These are phyloP conservation scores for Cyaniris semiargus DNA, from an alignment of 2,888 invertebrate genomes.

Conservation along the genomic window DNA sequence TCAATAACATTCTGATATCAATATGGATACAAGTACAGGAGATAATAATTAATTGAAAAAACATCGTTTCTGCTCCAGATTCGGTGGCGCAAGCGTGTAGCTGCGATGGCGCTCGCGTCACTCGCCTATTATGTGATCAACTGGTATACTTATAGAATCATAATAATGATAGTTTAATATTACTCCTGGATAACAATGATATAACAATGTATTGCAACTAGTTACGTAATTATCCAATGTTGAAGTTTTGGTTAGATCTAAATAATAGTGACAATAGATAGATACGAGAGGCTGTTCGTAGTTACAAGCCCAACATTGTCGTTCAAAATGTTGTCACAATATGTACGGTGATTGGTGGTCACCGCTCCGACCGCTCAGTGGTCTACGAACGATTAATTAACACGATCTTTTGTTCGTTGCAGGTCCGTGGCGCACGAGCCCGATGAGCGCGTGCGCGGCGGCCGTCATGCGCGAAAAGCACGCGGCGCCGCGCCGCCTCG, in stretches of 20 bases:
- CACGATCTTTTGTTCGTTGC: slow-evolving; percentile 53
- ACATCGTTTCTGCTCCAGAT: slow-evolving; percentile 61
- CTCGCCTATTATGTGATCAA: not conserved
- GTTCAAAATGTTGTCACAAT: not conserved
- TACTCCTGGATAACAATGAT: not conserved
- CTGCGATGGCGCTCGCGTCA: slow-evolving; percentile 49
- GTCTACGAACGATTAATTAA: slow-evolving; percentile 27
- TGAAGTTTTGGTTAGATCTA: not conserved
- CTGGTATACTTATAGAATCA: not conserved
- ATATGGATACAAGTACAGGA: slow-evolving; percentile 46
- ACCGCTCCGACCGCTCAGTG: not conserved
- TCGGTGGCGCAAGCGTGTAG: slow-evolving; percentile 72
- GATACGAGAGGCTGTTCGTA: not conserved
- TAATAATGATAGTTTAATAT: not conserved
- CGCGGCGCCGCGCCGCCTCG: slow-evolving; percentile 94
- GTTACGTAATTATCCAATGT: not conserved
- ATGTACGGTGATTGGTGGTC: not conserved
- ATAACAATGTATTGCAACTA: not conserved
- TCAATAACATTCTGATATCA: slow-evolving; percentile 37
- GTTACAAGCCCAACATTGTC: not conserved
- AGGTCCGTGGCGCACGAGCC: slow-evolving; percentile 81
- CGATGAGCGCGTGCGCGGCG: slow-evolving; percentile 88
- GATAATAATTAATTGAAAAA: slow-evolving; percentile 65
- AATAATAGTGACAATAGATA: not conserved
- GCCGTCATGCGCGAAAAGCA: slow-evolving; percentile 92